Evolutionary conservation across 2,888 invertebrate genomes (phyloP), one percentile per base, ranked within the genome.

Genomic region (Lepetodrilus schrolli): DNA sequence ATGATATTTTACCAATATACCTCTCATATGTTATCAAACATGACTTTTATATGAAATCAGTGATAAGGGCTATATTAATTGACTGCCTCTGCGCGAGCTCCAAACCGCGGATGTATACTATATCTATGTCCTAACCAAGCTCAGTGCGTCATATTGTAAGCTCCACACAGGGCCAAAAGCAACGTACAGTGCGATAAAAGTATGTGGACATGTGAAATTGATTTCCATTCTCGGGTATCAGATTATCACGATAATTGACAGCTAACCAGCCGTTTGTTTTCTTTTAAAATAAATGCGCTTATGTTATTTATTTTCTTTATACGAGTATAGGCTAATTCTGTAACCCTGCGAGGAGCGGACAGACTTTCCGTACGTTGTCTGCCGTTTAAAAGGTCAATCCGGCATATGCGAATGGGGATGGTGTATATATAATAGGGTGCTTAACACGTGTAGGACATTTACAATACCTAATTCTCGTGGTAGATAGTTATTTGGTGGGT

Each of bases 201-300:
- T 34, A 36, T n/a, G 17, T 20, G 7, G 34, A 66, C 72, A 73
- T 48, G 66, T 73, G 72, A 73, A 66, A 43, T 50, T 51, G 21
- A 66, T 71, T 74, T 71, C 66, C 48, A 50, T 43, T 37, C 66
- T 66, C 71, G 43, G 66, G 71, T 70, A 71, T 70, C 70, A 71
- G 49, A 38, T 74, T 65, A 70, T 66, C 74, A 47, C 37, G 10
- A 34, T 74, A 74, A 74, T 74, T 74, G 74, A 70, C 71, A 65
- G 75, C 72, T 74, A 74, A 74, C 72, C 51, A 50, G 26, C 17
- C 51, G 69, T 65, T 72, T 75, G 69, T 69, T 72, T 72, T 69
- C 72, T 68, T 72, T 75, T 75, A 68, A 72, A 72, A 75, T 72
- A 75, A 75, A 72, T 69, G 65, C 51, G 71, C 68, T 72, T 26